phyloP scores from a whole-genome alignment of 2,797 vertebrate species.

The Monodelphis domestica region DNA sequence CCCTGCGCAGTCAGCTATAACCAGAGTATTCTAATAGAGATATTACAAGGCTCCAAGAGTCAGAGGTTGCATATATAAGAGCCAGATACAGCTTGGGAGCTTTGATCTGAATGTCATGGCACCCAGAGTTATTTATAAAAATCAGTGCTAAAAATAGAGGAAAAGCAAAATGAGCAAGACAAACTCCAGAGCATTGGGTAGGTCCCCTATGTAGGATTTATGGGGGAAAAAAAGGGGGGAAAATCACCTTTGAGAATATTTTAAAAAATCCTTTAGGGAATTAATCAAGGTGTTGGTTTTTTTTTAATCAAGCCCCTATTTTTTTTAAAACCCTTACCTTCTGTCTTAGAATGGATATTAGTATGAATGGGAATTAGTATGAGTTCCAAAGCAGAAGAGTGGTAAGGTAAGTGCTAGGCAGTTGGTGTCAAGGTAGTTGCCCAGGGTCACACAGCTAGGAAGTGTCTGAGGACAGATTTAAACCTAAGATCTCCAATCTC shows the following conservation, averaged over 20 bases:
- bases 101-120: neutral
- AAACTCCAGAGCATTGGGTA: neutral
- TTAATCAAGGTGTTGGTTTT: neutral
- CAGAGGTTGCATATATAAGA: slow-evolving; percentile 6
- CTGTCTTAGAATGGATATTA: no score
- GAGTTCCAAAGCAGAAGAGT: no score
- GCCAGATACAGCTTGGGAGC: slow-evolving; percentile 13
- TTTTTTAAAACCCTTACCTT: no score
- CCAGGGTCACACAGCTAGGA: no score
- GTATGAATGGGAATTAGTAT: no score
- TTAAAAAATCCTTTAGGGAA: neutral
- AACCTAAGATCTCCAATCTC: no score
- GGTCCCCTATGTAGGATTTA: neutral
- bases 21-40: slow-evolving; percentile 23
- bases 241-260: neutral
- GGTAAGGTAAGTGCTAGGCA: no score
- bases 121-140: slow-evolving; percentile 47
- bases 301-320: neutral
- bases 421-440: no score
- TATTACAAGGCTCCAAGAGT: slow-evolving; percentile 23
- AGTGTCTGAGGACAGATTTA: no score
- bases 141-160: slow-evolving; percentile 20
- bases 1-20: neutral
- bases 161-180: slow-evolving; percentile 35
- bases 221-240: neutral